Conservation (phyloP, 2,888 invertebrate species). For the Drosophila vallismaia region DNA sequence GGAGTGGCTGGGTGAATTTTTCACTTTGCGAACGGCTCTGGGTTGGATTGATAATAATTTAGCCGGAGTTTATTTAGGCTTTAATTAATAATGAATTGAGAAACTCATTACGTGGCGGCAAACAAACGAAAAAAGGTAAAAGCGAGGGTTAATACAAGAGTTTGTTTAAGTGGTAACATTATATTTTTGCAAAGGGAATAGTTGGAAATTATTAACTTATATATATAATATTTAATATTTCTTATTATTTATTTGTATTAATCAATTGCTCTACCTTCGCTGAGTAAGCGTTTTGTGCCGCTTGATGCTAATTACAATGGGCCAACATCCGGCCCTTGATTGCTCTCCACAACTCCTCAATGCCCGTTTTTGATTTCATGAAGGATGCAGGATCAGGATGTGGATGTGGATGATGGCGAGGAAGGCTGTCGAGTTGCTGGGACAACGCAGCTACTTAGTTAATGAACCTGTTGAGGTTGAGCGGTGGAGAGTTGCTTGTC, state of each 20-base stretch:
- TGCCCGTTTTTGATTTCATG: conserved; percentile 1
- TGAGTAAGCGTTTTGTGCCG: conserved; percentile 41
- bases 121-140: conserved; percentile 45
- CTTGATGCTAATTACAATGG: conserved; percentile 63
- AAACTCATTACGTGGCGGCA: conserved; percentile 76
- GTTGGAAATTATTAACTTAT: no score
- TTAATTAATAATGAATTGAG: conserved; percentile 78
- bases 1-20: conserved; percentile 27
- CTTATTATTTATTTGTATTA: not conserved
- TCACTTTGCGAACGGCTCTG: conserved; percentile 42
- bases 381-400: conserved; percentile 25
- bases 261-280: conserved; percentile 17
- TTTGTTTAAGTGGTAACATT: not conserved
- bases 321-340: conserved; percentile 16
- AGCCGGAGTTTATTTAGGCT: conserved; percentile 71
- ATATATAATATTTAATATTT: not conserved
- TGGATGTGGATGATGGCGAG: not conserved
- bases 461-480: conserved; percentile 77
- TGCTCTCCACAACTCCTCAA: conserved; percentile 14
- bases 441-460: conserved; percentile 66
- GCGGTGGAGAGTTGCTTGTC: conserved; percentile 24
- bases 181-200: no score
- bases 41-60: conserved; percentile 77
- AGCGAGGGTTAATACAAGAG: conserved; percentile 21
- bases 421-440: conserved; percentile 52